phyloP scores from a whole-genome alignment of 2,113 vertebrate genomes.

The Mixornis gularis region DNA sequence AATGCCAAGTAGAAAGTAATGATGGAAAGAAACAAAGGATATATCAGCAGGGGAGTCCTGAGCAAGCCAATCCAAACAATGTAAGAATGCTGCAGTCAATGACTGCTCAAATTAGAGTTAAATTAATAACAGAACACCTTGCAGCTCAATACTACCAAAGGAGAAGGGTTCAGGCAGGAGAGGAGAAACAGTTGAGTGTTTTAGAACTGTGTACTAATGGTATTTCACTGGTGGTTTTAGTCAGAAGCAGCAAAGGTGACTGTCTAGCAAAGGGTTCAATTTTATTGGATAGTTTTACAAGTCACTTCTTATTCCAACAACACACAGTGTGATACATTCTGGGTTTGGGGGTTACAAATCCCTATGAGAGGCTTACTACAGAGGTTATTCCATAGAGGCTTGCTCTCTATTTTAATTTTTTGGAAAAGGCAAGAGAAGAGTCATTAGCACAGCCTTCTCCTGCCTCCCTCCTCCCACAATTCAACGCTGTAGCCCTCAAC shows the following conservation, averaged over 20 bases:
- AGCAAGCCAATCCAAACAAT: neutral
- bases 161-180: neutral
- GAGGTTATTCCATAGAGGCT: neutral
- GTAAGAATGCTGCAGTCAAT: neutral
- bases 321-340: neutral
- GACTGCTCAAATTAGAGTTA: neutral
- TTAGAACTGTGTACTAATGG: neutral
- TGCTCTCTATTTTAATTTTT: neutral
- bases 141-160: neutral
- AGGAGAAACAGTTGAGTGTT: neutral
- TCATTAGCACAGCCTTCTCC: neutral
- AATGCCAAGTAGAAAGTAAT: constrained; percentile 9
- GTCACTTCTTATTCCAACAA: neutral
- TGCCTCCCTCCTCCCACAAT: neutral
- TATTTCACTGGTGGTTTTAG: neutral
- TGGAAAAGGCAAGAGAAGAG: neutral
- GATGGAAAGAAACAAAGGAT: constrained; percentile 18
- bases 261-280: neutral
- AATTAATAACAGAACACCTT: constrained; percentile 24
- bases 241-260: neutral
- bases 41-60: neutral
- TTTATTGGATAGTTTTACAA: neutral
- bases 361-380: neutral
- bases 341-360: neutral
- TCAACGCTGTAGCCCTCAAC: neutral